Evolutionary conservation across 2,797 vertebrate species (phyloP).

Genomic region (Meriones psammophilus): DNA sequence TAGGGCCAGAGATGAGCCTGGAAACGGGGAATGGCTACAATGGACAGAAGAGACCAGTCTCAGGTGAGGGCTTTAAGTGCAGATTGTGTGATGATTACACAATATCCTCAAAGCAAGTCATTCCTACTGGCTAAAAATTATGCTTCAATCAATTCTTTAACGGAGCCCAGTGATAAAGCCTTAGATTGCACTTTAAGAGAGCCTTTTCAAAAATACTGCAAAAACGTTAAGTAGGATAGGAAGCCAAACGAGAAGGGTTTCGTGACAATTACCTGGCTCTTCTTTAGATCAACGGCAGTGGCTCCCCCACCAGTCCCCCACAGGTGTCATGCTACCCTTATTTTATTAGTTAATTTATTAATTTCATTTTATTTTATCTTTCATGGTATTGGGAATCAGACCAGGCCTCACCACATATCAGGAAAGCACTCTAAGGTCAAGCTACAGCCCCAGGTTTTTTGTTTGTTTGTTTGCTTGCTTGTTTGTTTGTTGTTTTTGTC

Average conservation of each 20-base stretch:
- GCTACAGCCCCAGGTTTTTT: not conserved
- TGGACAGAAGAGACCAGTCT: not conserved
- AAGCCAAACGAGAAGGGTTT: not conserved
- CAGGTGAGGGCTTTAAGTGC: not conserved
- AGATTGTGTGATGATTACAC: not conserved
- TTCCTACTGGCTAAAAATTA: not conserved
- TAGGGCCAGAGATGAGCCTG: not conserved
- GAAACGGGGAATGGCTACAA: not conserved
- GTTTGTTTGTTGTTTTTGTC: not conserved
- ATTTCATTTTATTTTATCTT: too few relatives aligned
- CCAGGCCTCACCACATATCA: not conserved
- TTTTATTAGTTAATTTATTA: not conserved
- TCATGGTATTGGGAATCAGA: not conserved
- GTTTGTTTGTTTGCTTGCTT: too few relatives aligned
- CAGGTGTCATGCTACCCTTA: not conserved
- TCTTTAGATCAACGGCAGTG: not conserved
- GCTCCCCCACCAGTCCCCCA: not conserved
- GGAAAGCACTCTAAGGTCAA: not conserved
- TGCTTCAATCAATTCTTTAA: not conserved
- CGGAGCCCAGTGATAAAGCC: not conserved
- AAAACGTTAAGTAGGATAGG: not conserved
- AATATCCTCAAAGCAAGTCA: not conserved
- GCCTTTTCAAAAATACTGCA: not conserved
- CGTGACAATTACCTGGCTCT: not conserved
- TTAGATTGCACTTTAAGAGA: conserved; percentile 11